Conservation (phyloP, 2,113 vertebrate genomes). For the Balaeniceps rex region DNA sequence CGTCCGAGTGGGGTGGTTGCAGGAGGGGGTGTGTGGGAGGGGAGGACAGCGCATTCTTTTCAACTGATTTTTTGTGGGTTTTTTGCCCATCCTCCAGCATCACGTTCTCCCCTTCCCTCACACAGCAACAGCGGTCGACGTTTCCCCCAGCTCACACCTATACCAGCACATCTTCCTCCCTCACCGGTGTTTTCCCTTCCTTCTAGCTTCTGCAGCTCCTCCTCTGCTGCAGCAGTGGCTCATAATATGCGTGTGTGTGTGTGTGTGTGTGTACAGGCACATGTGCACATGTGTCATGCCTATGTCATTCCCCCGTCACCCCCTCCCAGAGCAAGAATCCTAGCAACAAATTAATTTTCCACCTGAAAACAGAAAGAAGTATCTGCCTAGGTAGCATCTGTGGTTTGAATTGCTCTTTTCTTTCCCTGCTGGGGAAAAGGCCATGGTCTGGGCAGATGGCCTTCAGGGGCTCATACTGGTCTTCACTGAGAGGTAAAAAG, state of each 20-base stretch:
- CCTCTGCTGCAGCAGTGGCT: background rate
- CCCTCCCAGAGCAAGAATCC: background rate
- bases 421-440: background rate
- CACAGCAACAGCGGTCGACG: background rate
- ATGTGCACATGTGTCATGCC: too few species aligned
- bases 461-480: background rate
- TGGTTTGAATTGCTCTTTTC: background rate
- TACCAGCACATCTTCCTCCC: background rate
- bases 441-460: background rate
- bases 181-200: background rate
- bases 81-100: background rate
- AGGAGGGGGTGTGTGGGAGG: background rate
- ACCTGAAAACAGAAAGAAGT: background rate
- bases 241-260: background rate
- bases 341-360: background rate
- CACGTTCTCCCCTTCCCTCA: background rate
- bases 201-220: background rate
- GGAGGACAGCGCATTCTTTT: background rate
- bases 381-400: background rate
- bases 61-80: background rate
- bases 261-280: too few species aligned
- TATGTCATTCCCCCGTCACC: too few species aligned
- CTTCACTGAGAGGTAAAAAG: background rate
- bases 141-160: background rate
- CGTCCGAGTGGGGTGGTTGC: fast-evolving